Evolutionary conservation across 2,113 vertebrate genomes (phyloP), one percentile per base, ranked within the genome.

Genomic region (Eira barbara): DNA sequence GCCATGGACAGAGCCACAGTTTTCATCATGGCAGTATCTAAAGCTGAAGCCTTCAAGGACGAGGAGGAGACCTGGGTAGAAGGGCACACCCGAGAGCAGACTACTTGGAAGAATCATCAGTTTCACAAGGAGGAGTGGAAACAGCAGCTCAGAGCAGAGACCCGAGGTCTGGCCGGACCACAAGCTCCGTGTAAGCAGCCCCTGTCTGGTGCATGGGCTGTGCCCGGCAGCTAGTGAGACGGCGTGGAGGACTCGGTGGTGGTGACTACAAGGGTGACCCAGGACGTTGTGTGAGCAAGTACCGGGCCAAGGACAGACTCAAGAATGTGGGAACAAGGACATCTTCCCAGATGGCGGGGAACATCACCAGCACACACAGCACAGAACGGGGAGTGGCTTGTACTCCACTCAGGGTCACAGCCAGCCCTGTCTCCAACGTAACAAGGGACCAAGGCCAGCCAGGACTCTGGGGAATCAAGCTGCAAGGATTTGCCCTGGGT

Each of bases 21-120:
- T 96, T 98, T 98, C 96, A 98, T 98, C 98, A 98, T 98, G 95
- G 98, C 98, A 3, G 98, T 98, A 47, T 98, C 97, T 9, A 98
- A 90, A 65, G 98, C 98, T 57, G 98, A 98, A 96, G 97, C 98
- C 99, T 98, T 82, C 18, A 25, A 34, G 71, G 94, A 82, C 2
- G 52, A 88, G n/a, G 71, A 80, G 15, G 85, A 87, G 36, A 4
- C 0, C 23, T 4, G 25, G 10, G 81, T 6, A 47, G 31, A 21
- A 45, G 39, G 73, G 59, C 59, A 52, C 34, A 34, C 55, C 39
- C 0, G 0, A 31, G 49, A 55, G 47, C 27, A 15, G 91, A 15
- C 31, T 2, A 1, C 9, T 21, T 49, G 34, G 39, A 52, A 80
- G 86, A 80, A 52, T 0, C 1, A 34, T 25, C 2, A 29, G 36